Evolutionary conservation across 2,888 invertebrate genomes (phyloP), one percentile per base, ranked within the genome.

Genomic region (Eristalis tenax): DNA sequence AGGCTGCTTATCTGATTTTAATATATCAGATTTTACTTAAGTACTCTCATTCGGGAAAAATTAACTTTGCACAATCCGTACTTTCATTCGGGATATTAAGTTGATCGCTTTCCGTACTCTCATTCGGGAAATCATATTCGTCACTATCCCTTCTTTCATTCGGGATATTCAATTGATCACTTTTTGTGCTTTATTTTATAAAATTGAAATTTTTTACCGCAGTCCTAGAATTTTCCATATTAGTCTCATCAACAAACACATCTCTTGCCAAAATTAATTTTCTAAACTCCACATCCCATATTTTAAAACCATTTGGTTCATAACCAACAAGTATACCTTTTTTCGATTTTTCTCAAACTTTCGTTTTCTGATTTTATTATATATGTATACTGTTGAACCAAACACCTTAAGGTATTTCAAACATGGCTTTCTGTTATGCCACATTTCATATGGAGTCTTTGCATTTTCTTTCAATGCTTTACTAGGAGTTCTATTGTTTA

Each of bases 381-480:
- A n/a, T n/a, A n/a, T n/a, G n/a, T n/a, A n/a, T n/a, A n/a, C n/a
- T n/a, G n/a, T n/a, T n/a, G n/a, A n/a, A n/a, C n/a, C n/a, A n/a
- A n/a, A n/a, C n/a, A n/a, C n/a, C n/a, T n/a, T n/a, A n/a, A n/a
- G n/a, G n/a, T 66, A 66, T 66, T 66, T 66, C n/a, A 66, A 50
- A n/a, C 22, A 26, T 10, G 50, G 26, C n/a, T 50, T 26, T 57
- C 43, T 43, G 13, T 50, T n/a, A 66, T 50, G 50, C 28, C 66
- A 66, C 91, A 90, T 92, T 92, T 88, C 86, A 90, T 69, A 92
- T 88, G 92, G 92, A 89, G 92, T 92, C 90, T 91, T 90, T 71
- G 76, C 77, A 64, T 74, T 2, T 50, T 77, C 22, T 43, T 89
- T 90, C 32, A 92, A 73, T 38, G 91, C 90, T 90, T 89, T 90